Evolutionary conservation across 1,140 invertebrate species (phyloP), one percentile per base, ranked within the genome.

Genomic region (Streblospio benedicti): DNA sequence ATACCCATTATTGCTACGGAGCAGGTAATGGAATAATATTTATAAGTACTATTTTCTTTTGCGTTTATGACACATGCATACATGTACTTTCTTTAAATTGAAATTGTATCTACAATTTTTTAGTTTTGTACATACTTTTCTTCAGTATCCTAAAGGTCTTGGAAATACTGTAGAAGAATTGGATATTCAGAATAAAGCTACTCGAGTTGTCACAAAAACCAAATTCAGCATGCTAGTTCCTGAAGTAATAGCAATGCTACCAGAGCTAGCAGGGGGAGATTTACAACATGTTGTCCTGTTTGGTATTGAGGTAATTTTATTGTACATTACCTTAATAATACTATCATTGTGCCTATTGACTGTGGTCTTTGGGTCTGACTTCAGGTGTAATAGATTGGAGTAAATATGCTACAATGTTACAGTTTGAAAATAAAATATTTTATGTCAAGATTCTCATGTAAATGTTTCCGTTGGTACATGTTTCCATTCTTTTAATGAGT

Each of bases 1-100:
- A 83, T 93, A 61, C 89, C 89, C 20, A 77, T 91, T 4, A 79
- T 94, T 63, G 86, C 89, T 1, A 91, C 90, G 0, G 91, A 94
- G 72, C 85, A 76, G 69, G 74, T 75, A 65, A 45, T 62, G 5
- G 6, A 20, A 4, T 16, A 5, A n/a, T 54, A 23, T 20, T n/a
- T 54, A 58, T 56, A 58, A 20, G 6, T 56, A 58, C 49, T 12
- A 5, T 35, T 23, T 33, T 14, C 6, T 45, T 4, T n/a, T 38
- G 28, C 12, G 4, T 45, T 38, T 12, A 33, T 30, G 9, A 20
- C 12, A 12, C 4, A 12, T 4, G 14, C 27, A n/a, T 56, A 38
- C 20, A 18, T 27, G 6, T 54, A 23, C 30, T 33, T 28, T 58
- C 23, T 23, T 9, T 55, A 28, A 1, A 30, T 12, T 51, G 2